phyloP scores from a whole-genome alignment of 2,888 invertebrate species.

The Zeuzera pyrina region DNA sequence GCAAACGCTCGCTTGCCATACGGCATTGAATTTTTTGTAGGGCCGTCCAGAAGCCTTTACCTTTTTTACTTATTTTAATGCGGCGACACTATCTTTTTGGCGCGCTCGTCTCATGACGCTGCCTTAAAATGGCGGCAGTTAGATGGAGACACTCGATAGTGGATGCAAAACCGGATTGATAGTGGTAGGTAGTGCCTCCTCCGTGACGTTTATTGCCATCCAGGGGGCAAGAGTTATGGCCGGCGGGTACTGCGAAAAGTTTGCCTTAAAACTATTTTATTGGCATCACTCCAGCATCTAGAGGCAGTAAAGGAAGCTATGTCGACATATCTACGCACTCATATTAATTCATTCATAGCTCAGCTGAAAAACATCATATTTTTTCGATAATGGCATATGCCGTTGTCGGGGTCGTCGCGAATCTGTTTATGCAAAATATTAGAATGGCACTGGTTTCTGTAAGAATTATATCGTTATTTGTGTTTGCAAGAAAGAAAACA shows the following conservation, averaged over 20 bases:
- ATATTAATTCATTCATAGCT: constrained; percentile 54
- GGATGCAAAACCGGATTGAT: constrained; percentile 60
- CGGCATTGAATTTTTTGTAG: constrained; percentile 41
- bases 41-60: constrained; percentile 29
- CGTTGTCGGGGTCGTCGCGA: constrained; percentile 29
- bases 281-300: constrained; percentile 51
- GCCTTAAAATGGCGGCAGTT: constrained; percentile 30
- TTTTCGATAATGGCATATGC: constrained; percentile 45
- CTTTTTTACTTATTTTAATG: constrained; percentile 25
- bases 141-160: constrained; percentile 61
- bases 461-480: constrained; percentile 1
- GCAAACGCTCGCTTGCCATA: constrained; percentile 36
- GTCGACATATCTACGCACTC: constrained; percentile 26
- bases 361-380: constrained; percentile 63
- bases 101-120: constrained; percentile 14
- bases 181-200: constrained; percentile 45
- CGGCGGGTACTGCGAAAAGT: constrained; percentile 39
- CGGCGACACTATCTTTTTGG: constrained; percentile 38
- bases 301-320: constrained; percentile 34
- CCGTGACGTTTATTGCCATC: constrained; percentile 54
- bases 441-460: background rate
- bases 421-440: constrained; percentile 25
- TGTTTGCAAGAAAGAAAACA: background rate
- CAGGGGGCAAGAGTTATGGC: constrained; percentile 42
- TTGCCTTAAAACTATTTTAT: constrained; percentile 51